phyloP scores from a whole-genome alignment of 2,888 invertebrate genomes.

The Cheilosia urbana region DNA sequence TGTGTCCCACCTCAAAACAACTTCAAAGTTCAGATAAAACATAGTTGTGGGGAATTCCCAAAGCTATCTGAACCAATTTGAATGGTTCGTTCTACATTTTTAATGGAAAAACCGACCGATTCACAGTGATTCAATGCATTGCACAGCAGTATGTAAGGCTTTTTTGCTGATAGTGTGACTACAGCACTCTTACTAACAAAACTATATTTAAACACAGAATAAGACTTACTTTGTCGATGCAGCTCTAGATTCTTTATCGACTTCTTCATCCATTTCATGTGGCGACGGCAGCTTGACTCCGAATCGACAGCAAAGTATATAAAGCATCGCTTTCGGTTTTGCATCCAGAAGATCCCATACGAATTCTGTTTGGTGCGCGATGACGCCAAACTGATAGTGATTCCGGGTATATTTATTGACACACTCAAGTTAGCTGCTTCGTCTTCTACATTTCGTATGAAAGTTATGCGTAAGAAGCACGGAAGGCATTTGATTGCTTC shows the following conservation, averaged over 20 bases:
- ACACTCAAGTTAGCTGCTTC: conserved; percentile 78
- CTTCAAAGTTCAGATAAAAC: too few relatives aligned
- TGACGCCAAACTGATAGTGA: conserved; percentile 81
- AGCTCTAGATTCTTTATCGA: conserved; percentile 83
- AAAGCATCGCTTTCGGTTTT: conserved; percentile 83
- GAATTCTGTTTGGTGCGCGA: conserved; percentile 83
- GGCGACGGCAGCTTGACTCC: conserved; percentile 80
- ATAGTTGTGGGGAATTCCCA: too few relatives aligned
- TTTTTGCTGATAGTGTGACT: neutral
- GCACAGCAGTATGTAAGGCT: too few relatives aligned
- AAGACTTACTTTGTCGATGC: conserved; percentile 79
- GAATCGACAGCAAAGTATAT: conserved; percentile 83
- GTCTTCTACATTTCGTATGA: conserved; percentile 77
- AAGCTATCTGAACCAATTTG: too few relatives aligned
- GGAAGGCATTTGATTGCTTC: conserved; percentile 84
- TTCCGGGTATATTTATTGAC: conserved; percentile 83
- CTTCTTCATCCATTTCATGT: conserved; percentile 83
- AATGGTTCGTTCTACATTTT: too few relatives aligned
- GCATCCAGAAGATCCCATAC: conserved; percentile 83
- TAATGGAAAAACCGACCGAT: too few relatives aligned
- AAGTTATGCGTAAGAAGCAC: conserved; percentile 82
- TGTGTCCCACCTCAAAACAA: too few relatives aligned
- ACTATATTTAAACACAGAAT: neutral
- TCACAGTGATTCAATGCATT: too few relatives aligned
- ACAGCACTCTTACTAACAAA: neutral